phyloP scores from a whole-genome alignment of 2,797 vertebrate genomes.

The Cryptoblepharus egeriae region DNA sequence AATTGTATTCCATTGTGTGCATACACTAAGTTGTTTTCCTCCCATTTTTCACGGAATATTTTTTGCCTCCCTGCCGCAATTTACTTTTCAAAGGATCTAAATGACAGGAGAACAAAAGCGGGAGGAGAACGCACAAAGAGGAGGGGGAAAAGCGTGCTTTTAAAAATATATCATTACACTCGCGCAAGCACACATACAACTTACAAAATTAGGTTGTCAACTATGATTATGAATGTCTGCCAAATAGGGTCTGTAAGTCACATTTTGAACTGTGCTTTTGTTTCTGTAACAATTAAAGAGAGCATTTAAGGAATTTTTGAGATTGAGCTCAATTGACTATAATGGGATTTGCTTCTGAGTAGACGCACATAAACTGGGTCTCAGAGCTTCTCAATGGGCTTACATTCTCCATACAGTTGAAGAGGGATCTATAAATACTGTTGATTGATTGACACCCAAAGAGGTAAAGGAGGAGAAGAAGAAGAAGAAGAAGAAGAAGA shows the following conservation, averaged over 20 bases:
- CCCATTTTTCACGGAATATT: rapidly evolving
- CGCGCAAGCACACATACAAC: no score
- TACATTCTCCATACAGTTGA: no score
- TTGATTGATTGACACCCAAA: no score
- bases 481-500: no score
- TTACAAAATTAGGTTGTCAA: background rate
- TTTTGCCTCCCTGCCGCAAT: background rate
- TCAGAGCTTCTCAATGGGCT: no score
- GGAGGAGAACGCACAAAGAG: background rate
- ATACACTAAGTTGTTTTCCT: background rate
- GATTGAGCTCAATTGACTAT: no score
- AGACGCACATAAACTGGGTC: no score
- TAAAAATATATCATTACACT: background rate
- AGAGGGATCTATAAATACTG: no score
- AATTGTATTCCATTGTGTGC: background rate
- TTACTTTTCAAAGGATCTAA: constrained; percentile 8
- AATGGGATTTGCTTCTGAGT: no score
- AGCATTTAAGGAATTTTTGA: no score
- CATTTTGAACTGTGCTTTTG: background rate
- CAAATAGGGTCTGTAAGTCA: background rate
- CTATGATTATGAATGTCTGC: background rate
- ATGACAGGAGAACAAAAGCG: constrained; percentile 12
- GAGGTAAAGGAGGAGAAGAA: no score
- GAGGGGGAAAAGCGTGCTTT: background rate
- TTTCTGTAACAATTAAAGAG: background rate